phyloP scores from a whole-genome alignment of 1,140 invertebrate species.

The Drosophila tropicalis region DNA sequence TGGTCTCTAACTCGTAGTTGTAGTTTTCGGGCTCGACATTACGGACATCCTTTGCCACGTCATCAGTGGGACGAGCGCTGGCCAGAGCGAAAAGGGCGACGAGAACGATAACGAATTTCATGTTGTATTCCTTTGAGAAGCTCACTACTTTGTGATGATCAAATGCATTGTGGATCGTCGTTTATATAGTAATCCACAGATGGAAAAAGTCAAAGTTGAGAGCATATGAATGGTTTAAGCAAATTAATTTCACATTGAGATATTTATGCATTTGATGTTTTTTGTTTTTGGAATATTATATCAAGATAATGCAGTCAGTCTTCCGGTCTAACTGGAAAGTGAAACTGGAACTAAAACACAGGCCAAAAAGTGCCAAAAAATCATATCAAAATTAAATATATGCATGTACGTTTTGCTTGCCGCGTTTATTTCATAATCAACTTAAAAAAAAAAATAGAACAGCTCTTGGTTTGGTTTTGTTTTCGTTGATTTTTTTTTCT shows the following conservation, averaged over 20 bases:
- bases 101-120: slow-evolving; percentile 72
- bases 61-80: slow-evolving; percentile 27
- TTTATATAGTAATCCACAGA: slow-evolving; percentile 39
- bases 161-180: slow-evolving; percentile 31
- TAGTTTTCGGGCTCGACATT: slow-evolving; percentile 28
- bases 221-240: not conserved
- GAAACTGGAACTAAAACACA: slow-evolving; percentile 20
- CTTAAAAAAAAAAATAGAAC: slow-evolving; percentile 61
- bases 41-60: not conserved
- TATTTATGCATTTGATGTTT: slow-evolving; percentile 33
- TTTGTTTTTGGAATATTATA: not conserved
- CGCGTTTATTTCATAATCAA: slow-evolving; percentile 72
- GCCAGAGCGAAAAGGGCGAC: slow-evolving; percentile 60
- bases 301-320: slow-evolving; percentile 5
- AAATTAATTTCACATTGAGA: slow-evolving; percentile 9
- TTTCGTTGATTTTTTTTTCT: slow-evolving; percentile 1
- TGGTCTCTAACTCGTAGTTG: slow-evolving; percentile 80
- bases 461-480: slow-evolving; percentile 60
- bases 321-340: slow-evolving; percentile 52
- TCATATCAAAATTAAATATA: slow-evolving; percentile 7
- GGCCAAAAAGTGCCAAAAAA: not conserved
- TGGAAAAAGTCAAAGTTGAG: slow-evolving; percentile 39
- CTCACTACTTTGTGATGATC: slow-evolving; percentile 47
- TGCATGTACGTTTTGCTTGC: slow-evolving; percentile 49
- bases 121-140: slow-evolving; percentile 50